These are phyloP conservation scores for Lithobates pipiens DNA, from an alignment of 2,797 vertebrate genomes.

Conservation along the genomic window DNA sequence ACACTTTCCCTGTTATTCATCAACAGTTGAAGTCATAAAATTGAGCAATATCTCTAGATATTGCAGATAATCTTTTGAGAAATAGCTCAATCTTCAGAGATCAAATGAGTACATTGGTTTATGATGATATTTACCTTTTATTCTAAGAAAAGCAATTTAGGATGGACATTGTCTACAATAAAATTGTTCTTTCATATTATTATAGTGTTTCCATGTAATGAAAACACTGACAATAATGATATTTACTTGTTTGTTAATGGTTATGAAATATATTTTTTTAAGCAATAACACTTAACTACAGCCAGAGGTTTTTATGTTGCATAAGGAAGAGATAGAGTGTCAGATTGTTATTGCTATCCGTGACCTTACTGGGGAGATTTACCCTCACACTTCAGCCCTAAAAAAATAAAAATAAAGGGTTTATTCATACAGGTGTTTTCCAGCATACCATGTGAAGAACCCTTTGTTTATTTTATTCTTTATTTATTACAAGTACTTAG, in stretches of 20 bases:
- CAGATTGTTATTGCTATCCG: too few species aligned
- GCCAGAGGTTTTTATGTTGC: too few species aligned
- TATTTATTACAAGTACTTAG: too few species aligned
- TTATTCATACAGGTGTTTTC: too few species aligned
- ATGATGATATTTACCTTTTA: conserved; percentile 17
- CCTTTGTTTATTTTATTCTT: too few species aligned
- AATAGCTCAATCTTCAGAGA: background rate
- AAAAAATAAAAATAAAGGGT: too few species aligned
- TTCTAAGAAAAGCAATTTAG: conserved; percentile 47
- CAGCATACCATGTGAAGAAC: too few species aligned
- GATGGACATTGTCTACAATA: conserved; percentile 21
- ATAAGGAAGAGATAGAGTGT: too few species aligned
- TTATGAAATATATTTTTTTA: background rate
- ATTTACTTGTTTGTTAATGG: background rate
- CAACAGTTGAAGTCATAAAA: conserved; percentile 1
- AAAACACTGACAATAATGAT: background rate
- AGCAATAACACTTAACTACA: too few species aligned
- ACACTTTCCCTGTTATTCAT: conserved; percentile 10
- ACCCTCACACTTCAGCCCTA: too few species aligned
- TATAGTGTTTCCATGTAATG: background rate
- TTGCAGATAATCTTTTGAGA: conserved; percentile 1
- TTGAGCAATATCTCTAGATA: background rate
- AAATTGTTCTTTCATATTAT: background rate
- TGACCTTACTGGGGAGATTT: too few species aligned
- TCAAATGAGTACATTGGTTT: conserved; percentile 25